Percentiles rank a stretch among this genome's conserved stretches.
These are phyloP conservation scores for Andrena haemorrhoa DNA, from an alignment of 2,888 invertebrate genomes.

Conservation along the genomic window DNA sequence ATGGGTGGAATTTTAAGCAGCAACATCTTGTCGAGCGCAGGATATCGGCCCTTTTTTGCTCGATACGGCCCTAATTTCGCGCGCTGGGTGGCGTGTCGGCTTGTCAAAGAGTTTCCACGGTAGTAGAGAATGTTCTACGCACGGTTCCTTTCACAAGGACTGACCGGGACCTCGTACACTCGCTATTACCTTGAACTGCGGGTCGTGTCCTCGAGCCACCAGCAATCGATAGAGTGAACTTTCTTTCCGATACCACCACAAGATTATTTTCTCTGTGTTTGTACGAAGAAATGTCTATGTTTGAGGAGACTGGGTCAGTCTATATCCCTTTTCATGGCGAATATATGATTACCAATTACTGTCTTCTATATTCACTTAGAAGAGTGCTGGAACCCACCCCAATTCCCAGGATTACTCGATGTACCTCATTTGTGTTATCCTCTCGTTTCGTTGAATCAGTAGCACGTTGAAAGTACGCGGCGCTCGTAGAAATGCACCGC, in stretches of 20 bases:
- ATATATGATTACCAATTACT: no score
- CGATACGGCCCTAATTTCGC: constrained; percentile 80
- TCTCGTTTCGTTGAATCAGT: not conserved
- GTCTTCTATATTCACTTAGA: no score
- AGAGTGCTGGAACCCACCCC: not conserved
- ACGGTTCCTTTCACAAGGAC: constrained; percentile 51
- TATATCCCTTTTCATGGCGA: not conserved
- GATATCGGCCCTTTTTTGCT: constrained; percentile 77
- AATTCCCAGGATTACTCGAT: not conserved
- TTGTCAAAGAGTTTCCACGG: constrained; percentile 76
- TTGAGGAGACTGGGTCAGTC: not conserved
- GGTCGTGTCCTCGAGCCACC: constrained; percentile 49
- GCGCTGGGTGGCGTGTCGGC: constrained; percentile 81
- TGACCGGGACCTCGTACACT: constrained; percentile 59
- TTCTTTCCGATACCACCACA: constrained; percentile 31
- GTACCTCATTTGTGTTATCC: not conserved
- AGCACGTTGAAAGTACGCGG: not conserved
- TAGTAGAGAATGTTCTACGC: constrained; percentile 50
- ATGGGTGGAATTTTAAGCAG: constrained; percentile 81
- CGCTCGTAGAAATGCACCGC: constrained; percentile 1
- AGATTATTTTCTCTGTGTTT: constrained; percentile 35
- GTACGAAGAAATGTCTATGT: constrained; percentile 15
- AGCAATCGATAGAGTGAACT: constrained; percentile 31
- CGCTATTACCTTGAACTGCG: constrained; percentile 52
- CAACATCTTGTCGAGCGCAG: constrained; percentile 75